Percentiles rank a stretch among this genome's conserved stretches.
These are phyloP conservation scores for Camelus dromedarius DNA, from an alignment of 2,113 vertebrate genomes.

Conservation along the genomic window DNA sequence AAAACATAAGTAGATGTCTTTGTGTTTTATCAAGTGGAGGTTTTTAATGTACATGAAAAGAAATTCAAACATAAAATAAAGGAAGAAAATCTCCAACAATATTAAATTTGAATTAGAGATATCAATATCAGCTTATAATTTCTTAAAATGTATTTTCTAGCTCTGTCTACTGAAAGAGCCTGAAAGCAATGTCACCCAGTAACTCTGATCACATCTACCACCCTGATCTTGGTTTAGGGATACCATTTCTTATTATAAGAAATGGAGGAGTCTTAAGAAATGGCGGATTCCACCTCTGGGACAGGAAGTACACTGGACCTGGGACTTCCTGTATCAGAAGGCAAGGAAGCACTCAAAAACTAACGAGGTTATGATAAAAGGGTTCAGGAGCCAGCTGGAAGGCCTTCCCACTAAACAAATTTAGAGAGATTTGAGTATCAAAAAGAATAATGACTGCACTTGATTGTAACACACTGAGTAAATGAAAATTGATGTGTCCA, in stretches of 20 bases:
- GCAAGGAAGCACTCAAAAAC: not conserved
- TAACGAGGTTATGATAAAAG: not conserved
- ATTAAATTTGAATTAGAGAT: not conserved
- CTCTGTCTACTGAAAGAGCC: not conserved
- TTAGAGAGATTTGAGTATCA: not conserved
- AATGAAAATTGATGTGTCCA: not conserved
- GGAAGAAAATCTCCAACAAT: not conserved
- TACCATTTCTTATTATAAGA: not conserved
- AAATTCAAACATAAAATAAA: not conserved
- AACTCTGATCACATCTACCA: not conserved
- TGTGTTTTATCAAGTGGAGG: not conserved
- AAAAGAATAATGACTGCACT: not conserved
- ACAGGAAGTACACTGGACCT: not conserved
- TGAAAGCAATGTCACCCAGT: not conserved
- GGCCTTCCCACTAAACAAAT: not conserved
- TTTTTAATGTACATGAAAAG: not conserved
- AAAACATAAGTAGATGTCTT: not conserved
- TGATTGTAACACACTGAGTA: not conserved
- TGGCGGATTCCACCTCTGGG: not conserved
- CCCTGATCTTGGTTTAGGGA: not conserved
- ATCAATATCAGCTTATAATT: not conserved
- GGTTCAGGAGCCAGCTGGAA: not conserved
- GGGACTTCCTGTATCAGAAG: not conserved
- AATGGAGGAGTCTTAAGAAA: not conserved
- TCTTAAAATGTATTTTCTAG: constrained; percentile 20